These are phyloP conservation scores for Phymanthus crucifer DNA, from an alignment of 92 coral and sea anemone species.

Conservation along the genomic window DNA sequence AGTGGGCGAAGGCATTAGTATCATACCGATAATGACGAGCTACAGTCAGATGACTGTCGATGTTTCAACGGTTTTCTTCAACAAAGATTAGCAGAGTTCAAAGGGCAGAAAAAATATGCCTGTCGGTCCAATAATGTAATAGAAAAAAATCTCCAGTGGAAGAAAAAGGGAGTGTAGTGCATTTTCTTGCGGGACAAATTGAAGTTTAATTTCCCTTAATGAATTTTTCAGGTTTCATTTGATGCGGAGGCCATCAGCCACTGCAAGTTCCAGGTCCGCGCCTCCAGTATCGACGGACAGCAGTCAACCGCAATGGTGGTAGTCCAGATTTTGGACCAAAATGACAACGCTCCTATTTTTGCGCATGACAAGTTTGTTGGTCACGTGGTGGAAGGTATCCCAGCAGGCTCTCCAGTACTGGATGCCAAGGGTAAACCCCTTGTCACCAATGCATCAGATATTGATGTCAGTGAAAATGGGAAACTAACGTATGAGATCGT, in stretches of 20 bases:
- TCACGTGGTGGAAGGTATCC: conserved; percentile 70
- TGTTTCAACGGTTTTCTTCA: conserved; percentile 2
- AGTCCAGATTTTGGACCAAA: conserved; percentile 68
- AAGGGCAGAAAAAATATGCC: background rate
- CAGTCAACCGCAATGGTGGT: conserved; percentile 58
- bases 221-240: conserved; percentile 53
- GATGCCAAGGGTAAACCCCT: conserved; percentile 65
- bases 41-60: background rate
- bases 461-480: conserved; percentile 58
- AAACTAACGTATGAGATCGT: conserved; percentile 80
- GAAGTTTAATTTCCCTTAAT: too few species aligned
- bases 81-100: conserved; percentile 3
- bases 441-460: conserved; percentile 75
- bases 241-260: conserved; percentile 77
- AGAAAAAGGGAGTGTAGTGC: background rate
- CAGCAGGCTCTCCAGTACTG: conserved; percentile 66
- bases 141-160: background rate
- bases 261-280: conserved; percentile 74
- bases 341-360: conserved; percentile 85
- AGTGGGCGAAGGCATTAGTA: conserved; percentile 18
- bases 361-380: conserved; percentile 53
- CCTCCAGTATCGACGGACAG: conserved; percentile 68
- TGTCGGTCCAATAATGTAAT: background rate
- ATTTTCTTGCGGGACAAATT: background rate
- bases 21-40: conserved; percentile 23